These are phyloP conservation scores for Heliornis fulica DNA, from an alignment of 2,113 vertebrate species.

Conservation along the genomic window DNA sequence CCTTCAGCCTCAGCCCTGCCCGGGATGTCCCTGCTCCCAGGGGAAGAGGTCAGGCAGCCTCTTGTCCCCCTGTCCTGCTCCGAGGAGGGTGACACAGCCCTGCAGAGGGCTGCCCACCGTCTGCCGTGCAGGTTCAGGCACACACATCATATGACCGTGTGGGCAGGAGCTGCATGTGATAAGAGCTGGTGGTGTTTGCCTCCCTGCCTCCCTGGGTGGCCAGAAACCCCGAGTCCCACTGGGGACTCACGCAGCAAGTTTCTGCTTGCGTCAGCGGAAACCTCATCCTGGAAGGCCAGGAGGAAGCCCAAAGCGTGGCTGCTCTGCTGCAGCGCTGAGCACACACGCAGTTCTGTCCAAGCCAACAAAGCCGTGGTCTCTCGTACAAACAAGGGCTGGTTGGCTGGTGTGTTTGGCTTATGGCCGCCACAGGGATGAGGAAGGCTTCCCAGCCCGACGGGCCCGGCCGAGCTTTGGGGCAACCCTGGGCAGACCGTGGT, in stretches of 20 bases:
- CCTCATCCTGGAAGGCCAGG: not conserved
- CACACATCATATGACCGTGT: not conserved
- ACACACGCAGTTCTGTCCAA: too few species aligned
- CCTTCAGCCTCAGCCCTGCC: not conserved
- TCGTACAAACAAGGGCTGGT: too few species aligned
- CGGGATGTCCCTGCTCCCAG: rapidly evolving
- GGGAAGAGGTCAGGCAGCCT: not conserved
- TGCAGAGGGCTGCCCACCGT: not conserved
- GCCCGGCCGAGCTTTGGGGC: not conserved
- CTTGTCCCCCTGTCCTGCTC: not conserved
- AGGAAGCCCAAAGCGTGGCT: rapidly evolving
- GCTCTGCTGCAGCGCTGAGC: too few species aligned
- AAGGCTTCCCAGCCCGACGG: not conserved
- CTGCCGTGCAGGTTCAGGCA: not conserved
- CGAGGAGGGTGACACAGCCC: not conserved
- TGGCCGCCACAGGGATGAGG: not conserved
- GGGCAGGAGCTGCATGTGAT: not conserved
- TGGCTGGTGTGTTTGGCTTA: too few species aligned
- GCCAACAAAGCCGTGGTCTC: too few species aligned
- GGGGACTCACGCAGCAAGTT: too few species aligned
- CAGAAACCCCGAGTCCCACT: not conserved
- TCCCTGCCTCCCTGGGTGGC: not conserved
- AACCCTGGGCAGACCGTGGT: too few species aligned
- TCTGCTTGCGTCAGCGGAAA: not conserved
- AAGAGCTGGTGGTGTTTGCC: not conserved